Conservation (phyloP, 2,113 vertebrate genomes). For the Corvus hawaiiensis region DNA sequence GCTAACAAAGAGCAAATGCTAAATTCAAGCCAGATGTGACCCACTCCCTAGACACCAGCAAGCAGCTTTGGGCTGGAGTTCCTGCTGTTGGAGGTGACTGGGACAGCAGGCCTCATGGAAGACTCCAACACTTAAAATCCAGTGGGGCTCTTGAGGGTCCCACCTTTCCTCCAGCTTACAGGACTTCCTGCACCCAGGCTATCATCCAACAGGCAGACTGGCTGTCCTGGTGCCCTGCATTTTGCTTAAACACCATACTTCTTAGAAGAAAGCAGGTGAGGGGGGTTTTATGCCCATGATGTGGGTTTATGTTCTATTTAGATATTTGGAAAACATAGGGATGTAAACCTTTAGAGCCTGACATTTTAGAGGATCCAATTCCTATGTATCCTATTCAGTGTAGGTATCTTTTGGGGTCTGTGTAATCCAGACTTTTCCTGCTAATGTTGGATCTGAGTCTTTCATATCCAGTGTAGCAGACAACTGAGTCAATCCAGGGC, state of each 20-base stretch:
- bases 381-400: background rate
- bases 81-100: background rate
- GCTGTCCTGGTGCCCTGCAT: background rate
- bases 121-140: background rate
- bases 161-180: background rate
- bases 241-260: background rate
- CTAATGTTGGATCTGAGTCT: background rate
- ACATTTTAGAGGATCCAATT: background rate
- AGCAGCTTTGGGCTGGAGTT: background rate
- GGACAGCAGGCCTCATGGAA: background rate
- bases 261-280: background rate
- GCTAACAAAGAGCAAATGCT: background rate
- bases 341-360: background rate
- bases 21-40: slow-evolving; percentile 40
- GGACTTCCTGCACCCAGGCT: background rate
- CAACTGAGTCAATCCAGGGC: background rate
- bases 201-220: background rate
- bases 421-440: background rate
- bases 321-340: background rate
- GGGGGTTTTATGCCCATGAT: fast-evolving
- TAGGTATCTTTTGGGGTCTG: background rate
- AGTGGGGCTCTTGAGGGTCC: background rate
- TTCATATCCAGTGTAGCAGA: background rate
- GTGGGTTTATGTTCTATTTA: background rate
- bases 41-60: background rate